These are phyloP conservation scores for Xestobium rufovillosum DNA, from an alignment of 2,888 invertebrate genomes.

Conservation along the genomic window DNA sequence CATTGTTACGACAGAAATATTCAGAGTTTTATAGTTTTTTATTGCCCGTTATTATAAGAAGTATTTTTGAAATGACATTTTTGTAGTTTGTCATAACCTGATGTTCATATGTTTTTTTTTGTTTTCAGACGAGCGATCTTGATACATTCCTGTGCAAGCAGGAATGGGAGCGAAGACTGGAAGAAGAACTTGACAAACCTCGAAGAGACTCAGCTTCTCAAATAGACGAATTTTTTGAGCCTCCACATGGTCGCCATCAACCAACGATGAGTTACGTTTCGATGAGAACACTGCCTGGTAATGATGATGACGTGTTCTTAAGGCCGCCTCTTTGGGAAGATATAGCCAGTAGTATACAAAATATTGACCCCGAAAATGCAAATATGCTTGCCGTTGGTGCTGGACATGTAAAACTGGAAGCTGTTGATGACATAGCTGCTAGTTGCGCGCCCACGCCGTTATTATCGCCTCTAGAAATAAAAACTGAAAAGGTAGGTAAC, in stretches of 20 bases:
- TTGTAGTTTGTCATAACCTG: no score
- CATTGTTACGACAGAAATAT: no score
- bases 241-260: conserved; percentile 35
- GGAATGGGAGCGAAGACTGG: conserved; percentile 62
- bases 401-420: conserved; percentile 72
- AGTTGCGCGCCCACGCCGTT: conserved; percentile 53
- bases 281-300: conserved; percentile 47
- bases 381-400: conserved; percentile 75
- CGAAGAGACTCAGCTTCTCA: conserved; percentile 54
- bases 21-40: no score
- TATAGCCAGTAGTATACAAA: conserved; percentile 83
- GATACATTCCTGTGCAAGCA: conserved; percentile 73
- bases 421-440: conserved; percentile 52
- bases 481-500: conserved; percentile 64
- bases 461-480: conserved; percentile 72
- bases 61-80: no score
- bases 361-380: conserved; percentile 84
- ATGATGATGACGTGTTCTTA: conserved; percentile 78
- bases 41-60: no score
- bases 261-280: conserved; percentile 48
- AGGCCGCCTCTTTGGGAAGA: conserved; percentile 88
- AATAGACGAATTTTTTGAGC: conserved; percentile 61
- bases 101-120: no score
- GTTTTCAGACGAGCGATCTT: conserved; percentile 66
- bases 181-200: conserved; percentile 51